Percentiles rank a stretch among this genome's conserved stretches.
Evolutionary conservation across 2,888 invertebrate genomes (phyloP).

Genomic region (Nemotelus pantherinus): DNA sequence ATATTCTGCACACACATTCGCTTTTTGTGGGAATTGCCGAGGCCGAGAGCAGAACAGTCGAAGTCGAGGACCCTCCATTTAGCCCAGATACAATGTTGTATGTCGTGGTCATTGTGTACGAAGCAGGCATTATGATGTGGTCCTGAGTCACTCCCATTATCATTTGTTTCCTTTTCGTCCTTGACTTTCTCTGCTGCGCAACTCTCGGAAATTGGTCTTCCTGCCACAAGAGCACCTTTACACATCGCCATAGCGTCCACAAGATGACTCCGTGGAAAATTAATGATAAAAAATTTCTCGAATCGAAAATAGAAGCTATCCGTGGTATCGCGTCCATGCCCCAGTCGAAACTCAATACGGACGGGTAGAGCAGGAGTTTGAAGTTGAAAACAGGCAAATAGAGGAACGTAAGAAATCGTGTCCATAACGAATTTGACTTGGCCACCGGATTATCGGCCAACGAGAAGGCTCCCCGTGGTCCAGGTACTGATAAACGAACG

Average conservation of each 20-base stretch:
- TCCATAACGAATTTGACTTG: conserved; percentile 81
- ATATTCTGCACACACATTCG: conserved; percentile 71
- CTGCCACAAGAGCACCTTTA: conserved; percentile 48
- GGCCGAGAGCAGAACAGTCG: conserved; percentile 28
- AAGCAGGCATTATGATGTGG: neutral
- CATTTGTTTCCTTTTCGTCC: conserved; percentile 60
- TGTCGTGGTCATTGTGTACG: conserved; percentile 1
- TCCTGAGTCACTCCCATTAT: conserved; percentile 1
- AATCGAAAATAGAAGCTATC: conserved; percentile 80
- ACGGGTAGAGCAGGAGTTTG: conserved; percentile 85
- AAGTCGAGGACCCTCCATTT: conserved; percentile 1
- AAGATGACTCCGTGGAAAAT: conserved; percentile 75
- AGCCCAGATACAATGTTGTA: neutral
- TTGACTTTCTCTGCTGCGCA: conserved; percentile 59
- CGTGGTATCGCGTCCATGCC: conserved; percentile 97
- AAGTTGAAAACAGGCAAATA: conserved; percentile 93
- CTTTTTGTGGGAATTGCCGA: conserved; percentile 37
- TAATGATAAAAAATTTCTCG: conserved; percentile 79
- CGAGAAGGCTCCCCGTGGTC: conserved; percentile 78
- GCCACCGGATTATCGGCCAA: conserved; percentile 96
- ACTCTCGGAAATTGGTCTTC: conserved; percentile 46
- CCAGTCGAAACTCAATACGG: conserved; percentile 96
- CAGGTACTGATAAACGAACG: conserved; percentile 82
- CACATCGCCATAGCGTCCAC: conserved; percentile 58
- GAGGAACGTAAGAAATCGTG: conserved; percentile 87